Evolutionary conservation across 2,888 invertebrate species (phyloP).

Genomic region (Lasioglossum villosulum): DNA sequence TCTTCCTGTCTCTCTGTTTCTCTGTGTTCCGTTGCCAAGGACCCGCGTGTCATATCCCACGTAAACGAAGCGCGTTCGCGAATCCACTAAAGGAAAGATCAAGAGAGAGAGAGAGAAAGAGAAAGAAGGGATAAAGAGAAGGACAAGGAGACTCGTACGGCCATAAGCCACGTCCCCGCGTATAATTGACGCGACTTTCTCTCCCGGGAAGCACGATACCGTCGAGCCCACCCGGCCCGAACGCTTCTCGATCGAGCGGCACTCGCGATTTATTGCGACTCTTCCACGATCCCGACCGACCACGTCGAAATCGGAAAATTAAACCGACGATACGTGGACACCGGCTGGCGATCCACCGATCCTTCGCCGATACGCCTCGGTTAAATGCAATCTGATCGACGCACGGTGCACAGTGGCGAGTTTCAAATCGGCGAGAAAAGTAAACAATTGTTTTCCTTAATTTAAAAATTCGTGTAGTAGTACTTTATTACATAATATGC

Average conservation of each 20-base stretch:
- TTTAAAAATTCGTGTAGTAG: too few relatives aligned
- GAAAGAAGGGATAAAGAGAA: not conserved
- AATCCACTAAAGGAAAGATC: not conserved
- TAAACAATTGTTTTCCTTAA: too few relatives aligned
- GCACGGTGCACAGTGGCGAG: too few relatives aligned
- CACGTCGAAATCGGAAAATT: constrained; percentile 42
- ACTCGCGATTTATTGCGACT: constrained; percentile 41
- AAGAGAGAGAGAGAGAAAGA: not conserved
- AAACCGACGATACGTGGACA: constrained; percentile 22
- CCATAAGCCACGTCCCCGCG: constrained; percentile 66
- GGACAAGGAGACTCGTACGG: constrained; percentile 34
- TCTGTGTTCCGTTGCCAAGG: constrained; percentile 31
- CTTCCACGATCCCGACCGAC: not conserved
- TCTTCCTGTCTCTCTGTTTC: constrained; percentile 6
- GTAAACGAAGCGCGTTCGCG: constrained; percentile 46
- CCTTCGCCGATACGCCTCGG: not conserved
- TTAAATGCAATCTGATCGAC: not conserved
- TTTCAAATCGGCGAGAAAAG: too few relatives aligned
- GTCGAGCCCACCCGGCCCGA: constrained; percentile 61
- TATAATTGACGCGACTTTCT: constrained; percentile 76
- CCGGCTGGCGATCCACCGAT: not conserved
- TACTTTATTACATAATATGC: too few relatives aligned
- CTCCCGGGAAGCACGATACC: constrained; percentile 70
- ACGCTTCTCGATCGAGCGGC: constrained; percentile 19
- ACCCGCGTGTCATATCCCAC: constrained; percentile 62